These are phyloP conservation scores for Coracopsis vasa DNA, from an alignment of 2,113 vertebrate species.

Conservation along the genomic window DNA sequence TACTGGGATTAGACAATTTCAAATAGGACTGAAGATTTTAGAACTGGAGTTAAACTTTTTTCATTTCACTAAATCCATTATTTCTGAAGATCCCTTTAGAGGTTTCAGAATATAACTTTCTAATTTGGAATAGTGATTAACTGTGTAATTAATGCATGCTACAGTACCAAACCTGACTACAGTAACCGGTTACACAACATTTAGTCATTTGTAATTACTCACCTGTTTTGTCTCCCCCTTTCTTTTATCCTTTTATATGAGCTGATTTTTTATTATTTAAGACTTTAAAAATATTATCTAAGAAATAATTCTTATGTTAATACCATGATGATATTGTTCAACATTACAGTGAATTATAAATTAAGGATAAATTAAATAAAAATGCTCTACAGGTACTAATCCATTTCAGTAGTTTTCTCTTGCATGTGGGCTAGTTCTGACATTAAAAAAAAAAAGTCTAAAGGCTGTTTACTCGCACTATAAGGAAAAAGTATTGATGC, in stretches of 20 bases:
- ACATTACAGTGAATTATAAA: background rate
- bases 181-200: background rate
- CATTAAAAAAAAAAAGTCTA: background rate
- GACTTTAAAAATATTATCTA: background rate
- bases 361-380: background rate
- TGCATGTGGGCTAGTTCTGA: background rate
- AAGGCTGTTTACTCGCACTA: background rate
- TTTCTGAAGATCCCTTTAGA: background rate
- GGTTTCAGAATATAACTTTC: background rate
- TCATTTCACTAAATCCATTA: background rate
- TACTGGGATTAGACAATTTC: background rate
- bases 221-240: background rate
- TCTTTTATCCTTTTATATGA: background rate
- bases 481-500: background rate
- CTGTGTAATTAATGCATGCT: background rate
- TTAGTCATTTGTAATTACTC: background rate
- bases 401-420: background rate
- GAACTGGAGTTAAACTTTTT: background rate
- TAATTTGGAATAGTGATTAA: background rate
- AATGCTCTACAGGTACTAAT: background rate
- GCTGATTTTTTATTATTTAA: background rate
- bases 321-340: background rate
- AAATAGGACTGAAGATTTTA: background rate
- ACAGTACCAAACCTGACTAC: background rate
- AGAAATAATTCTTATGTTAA: background rate